Conservation (phyloP, 2,888 invertebrate species). For the Phanerotoma sp. region DNA sequence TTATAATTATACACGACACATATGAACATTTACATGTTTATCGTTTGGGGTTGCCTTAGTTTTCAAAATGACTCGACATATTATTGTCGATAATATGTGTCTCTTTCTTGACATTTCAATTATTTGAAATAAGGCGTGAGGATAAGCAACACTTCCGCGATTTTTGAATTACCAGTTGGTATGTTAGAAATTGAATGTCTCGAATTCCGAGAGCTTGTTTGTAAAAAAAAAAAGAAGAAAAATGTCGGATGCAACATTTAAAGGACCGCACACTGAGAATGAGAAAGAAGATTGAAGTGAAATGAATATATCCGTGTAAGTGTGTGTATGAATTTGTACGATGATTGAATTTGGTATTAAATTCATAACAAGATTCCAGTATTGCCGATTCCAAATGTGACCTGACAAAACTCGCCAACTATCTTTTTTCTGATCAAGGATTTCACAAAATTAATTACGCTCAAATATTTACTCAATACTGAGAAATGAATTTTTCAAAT, state of each 20-base stretch:
- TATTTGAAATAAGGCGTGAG: neutral
- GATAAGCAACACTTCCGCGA: slow-evolving; percentile 28
- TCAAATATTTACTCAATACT: slow-evolving; percentile 38
- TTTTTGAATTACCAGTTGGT: slow-evolving; percentile 13
- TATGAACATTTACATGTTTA: neutral
- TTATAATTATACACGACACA: too few relatives aligned
- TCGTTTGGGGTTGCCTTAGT: neutral
- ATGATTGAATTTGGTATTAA: slow-evolving; percentile 33
- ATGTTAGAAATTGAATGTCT: slow-evolving; percentile 29
- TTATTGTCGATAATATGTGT: neutral
- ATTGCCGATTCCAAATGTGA: slow-evolving; percentile 38
- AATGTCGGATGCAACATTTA: slow-evolving; percentile 1
- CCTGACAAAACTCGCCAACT: slow-evolving; percentile 18
- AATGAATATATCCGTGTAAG: slow-evolving; percentile 21
- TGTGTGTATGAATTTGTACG: neutral
- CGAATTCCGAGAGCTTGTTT: slow-evolving; percentile 12
- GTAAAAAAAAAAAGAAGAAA: neutral
- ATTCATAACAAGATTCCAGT: slow-evolving; percentile 42
- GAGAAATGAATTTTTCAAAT: slow-evolving; percentile 34
- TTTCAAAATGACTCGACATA: too few relatives aligned
- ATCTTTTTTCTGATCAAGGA: slow-evolving; percentile 25
- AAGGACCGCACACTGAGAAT: slow-evolving; percentile 2
- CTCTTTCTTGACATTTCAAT: neutral
- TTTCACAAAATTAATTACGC: slow-evolving; percentile 44
- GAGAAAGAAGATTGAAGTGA: slow-evolving; percentile 9